Evolutionary conservation across 2,888 invertebrate genomes (phyloP), one percentile per base, ranked within the genome.

Genomic region (Eupithecia subumbrata): DNA sequence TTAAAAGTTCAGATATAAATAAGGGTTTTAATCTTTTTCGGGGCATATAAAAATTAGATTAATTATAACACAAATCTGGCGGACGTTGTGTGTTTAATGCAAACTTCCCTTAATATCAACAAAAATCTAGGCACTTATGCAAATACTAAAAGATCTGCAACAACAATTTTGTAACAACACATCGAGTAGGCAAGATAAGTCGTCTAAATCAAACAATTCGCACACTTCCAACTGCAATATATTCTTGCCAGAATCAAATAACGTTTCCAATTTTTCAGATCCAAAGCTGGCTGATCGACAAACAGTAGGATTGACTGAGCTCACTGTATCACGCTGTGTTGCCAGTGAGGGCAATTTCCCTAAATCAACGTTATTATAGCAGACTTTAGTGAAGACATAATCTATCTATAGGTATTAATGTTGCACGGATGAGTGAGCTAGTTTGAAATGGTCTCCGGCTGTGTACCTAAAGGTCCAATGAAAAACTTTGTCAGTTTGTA

Each of bases 231-330:
- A 86, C 84, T 84, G 80, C 82, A 82, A 63, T 63, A 69, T 52
- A 66, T 67, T 67, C 63, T 80, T 81, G 82, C 82, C 82, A 74
- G 82, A 84, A 84, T 86, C 86, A 85, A 88, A 89, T 87, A 89
- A 88, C 85, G 87, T 89, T 91, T 90, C 90, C 89, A 90, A 90
- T 90, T 90, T 88, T 83, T 82, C 82, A 85, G 84, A 87, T 88
- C 84, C 86, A 85, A 83, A 82, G 86, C 84, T 86, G 87, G 85
- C 88, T 89, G 89, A 91, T 92, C 89, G 91, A 87, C 91, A 90
- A 90, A 91, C 90, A 89, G 88, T 86, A 87, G 88, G 87, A 90
- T 91, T 89, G 91, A 89, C 90, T 91, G 88, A 84, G 83, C 83
- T 83, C 80, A 78, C 78, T 82, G 79, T 79, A 77, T 70, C 73